Percentiles rank a stretch among this genome's conserved stretches.
Evolutionary conservation across 2,888 invertebrate genomes (phyloP).

Genomic region (Nysson spinosus): DNA sequence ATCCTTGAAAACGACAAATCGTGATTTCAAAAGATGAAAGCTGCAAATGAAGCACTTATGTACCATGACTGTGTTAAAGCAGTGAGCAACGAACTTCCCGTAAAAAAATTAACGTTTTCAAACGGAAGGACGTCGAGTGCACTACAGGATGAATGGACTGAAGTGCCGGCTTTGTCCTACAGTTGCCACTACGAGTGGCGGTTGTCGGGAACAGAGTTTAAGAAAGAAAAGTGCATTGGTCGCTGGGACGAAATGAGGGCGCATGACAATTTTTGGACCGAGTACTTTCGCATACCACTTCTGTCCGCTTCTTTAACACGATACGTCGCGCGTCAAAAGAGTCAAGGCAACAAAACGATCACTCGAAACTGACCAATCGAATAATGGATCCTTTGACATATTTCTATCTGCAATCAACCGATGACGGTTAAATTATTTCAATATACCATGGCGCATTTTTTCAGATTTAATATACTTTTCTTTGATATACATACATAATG

Average conservation of each 20-base stretch:
- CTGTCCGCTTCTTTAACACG: too few relatives aligned
- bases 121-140: constrained; percentile 43
- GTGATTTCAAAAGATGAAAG: constrained; percentile 14
- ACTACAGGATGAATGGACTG: constrained; percentile 40
- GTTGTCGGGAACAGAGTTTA: constrained; percentile 5
- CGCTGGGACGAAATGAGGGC: constrained; percentile 5
- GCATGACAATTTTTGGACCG: constrained; percentile 1
- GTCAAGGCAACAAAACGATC: too few relatives aligned
- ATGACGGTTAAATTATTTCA: too few relatives aligned
- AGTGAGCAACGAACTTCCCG: constrained; percentile 22
- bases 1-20: neutral
- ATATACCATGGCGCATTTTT: too few relatives aligned
- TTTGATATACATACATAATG: too few relatives aligned
- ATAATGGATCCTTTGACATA: too few relatives aligned
- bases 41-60: constrained; percentile 31
- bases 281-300: neutral
- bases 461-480: too few relatives aligned
- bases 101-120: constrained; percentile 38
- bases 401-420: too few relatives aligned
- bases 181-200: constrained; percentile 8
- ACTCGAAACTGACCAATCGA: too few relatives aligned
- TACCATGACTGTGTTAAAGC: constrained; percentile 40
- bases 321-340: constrained; percentile 3
- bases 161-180: constrained; percentile 35
- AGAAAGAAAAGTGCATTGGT: constrained; percentile 7